Evolutionary conservation across 2,888 invertebrate genomes (phyloP).

Genomic region (Eupeodes luniger): DNA sequence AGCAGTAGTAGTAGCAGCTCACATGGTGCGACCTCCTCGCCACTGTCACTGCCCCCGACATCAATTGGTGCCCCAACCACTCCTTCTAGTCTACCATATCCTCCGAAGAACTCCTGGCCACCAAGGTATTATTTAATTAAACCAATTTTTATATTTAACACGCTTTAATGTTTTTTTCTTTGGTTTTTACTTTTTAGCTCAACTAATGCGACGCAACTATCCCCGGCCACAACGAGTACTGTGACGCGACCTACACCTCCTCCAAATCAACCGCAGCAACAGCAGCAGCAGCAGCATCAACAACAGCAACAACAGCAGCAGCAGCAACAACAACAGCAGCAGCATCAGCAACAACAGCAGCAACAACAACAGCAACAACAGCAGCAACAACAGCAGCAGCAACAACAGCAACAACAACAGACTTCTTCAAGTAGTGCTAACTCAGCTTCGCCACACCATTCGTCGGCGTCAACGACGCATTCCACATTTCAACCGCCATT

Average conservation of each 20-base stretch:
- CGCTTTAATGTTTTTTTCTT: slow-evolving; percentile 22
- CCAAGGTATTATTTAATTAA: slow-evolving; percentile 67
- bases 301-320: slow-evolving; percentile 41
- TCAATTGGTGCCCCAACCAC: slow-evolving; percentile 77
- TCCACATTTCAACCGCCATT: slow-evolving; percentile 87
- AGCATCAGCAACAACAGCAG: slow-evolving; percentile 64
- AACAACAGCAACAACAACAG: slow-evolving; percentile 64
- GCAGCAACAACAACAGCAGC: slow-evolving; percentile 63
- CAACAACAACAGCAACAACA: slow-evolving; percentile 65
- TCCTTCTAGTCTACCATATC: slow-evolving; percentile 81
- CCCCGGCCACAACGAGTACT: slow-evolving; percentile 85
- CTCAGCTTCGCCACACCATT: slow-evolving; percentile 85
- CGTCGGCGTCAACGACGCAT: slow-evolving; percentile 84
- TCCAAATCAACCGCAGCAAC: slow-evolving; percentile 83
- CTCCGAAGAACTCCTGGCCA: slow-evolving; percentile 79
- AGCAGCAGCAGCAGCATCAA: slow-evolving; percentile 62
- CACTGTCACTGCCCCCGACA: slow-evolving; percentile 79
- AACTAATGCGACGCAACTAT: slow-evolving; percentile 82
- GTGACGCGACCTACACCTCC: slow-evolving; percentile 86
- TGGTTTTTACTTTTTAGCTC: slow-evolving; percentile 78
- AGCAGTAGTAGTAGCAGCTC: slow-evolving; percentile 77
- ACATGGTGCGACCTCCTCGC: slow-evolving; percentile 80
- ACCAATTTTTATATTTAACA: background rate
- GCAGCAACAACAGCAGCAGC: slow-evolving; percentile 48
- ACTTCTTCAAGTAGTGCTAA: slow-evolving; percentile 84